Conservation (phyloP, 2,113 vertebrate genomes). For the Varanus komodoensis region DNA sequence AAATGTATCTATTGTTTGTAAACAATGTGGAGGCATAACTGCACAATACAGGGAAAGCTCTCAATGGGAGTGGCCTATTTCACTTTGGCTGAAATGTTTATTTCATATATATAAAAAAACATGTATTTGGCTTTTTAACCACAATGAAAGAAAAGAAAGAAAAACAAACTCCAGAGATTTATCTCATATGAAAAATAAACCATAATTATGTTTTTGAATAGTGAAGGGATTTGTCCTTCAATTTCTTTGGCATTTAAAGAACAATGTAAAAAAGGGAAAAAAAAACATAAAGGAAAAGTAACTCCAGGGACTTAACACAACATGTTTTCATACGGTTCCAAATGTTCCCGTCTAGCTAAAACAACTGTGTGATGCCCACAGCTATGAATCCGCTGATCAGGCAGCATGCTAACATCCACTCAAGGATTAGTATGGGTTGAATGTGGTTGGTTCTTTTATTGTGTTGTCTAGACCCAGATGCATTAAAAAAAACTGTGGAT, state of each 20-base stretch:
- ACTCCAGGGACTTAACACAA: neutral
- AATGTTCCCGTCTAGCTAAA: neutral
- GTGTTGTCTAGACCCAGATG: no score
- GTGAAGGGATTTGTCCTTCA: neutral
- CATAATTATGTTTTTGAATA: neutral
- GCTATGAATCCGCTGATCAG: neutral
- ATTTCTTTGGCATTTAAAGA: neutral
- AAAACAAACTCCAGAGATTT: neutral
- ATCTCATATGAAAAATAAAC: neutral
- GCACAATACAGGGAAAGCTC: conserved; percentile 59
- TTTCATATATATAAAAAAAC: neutral
- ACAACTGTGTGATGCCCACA: neutral
- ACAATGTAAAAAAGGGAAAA: neutral
- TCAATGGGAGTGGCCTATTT: conserved; percentile 36
- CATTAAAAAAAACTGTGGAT: no score
- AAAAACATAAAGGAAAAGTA: neutral
- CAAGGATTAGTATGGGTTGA: no score
- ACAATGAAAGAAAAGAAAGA: neutral
- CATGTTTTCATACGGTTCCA: neutral
- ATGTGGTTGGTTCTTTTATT: no score
- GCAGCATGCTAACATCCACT: no score
- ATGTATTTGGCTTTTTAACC: neutral
- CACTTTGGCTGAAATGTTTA: conserved; percentile 47
- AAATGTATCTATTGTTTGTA: conserved; percentile 60
- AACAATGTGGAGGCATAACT: conserved; percentile 53